Conservation (phyloP, 2,888 invertebrate genomes). For the Caenorhabditis wallacei region DNA sequence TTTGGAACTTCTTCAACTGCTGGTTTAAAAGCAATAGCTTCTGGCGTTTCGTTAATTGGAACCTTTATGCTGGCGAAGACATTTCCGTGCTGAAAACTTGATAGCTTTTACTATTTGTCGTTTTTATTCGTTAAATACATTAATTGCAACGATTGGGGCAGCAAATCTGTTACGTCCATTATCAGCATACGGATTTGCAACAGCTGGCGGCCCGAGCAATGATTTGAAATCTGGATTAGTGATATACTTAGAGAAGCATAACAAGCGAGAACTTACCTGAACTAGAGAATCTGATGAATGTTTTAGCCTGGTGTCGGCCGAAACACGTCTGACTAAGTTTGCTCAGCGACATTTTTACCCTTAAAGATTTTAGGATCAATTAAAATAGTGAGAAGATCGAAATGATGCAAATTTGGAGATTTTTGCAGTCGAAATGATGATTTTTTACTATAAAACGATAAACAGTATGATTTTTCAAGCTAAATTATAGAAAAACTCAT, state of each 20-base stretch:
- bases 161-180: conserved; percentile 35
- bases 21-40: conserved; percentile 50
- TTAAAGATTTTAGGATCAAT: conserved; percentile 6
- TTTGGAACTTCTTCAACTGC: conserved; percentile 45
- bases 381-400: neutral
- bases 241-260: neutral
- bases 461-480: too few species aligned
- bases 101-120: neutral
- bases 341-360: conserved; percentile 66
- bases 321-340: conserved; percentile 53
- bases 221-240: conserved; percentile 61
- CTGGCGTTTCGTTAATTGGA: conserved; percentile 49
- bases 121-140: conserved; percentile 31
- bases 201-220: conserved; percentile 50
- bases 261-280: conserved; percentile 37
- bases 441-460: too few species aligned
- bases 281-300: conserved; percentile 56
- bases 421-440: too few species aligned
- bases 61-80: conserved; percentile 56
- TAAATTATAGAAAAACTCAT: neutral
- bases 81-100: conserved; percentile 61
- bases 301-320: conserved; percentile 40
- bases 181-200: conserved; percentile 65
- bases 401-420: conserved; percentile 50
- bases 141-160: conserved; percentile 47